Base-by-base conservation (phyloP, 2,113 vertebrate species). In the Seriola dumerili region DNA sequence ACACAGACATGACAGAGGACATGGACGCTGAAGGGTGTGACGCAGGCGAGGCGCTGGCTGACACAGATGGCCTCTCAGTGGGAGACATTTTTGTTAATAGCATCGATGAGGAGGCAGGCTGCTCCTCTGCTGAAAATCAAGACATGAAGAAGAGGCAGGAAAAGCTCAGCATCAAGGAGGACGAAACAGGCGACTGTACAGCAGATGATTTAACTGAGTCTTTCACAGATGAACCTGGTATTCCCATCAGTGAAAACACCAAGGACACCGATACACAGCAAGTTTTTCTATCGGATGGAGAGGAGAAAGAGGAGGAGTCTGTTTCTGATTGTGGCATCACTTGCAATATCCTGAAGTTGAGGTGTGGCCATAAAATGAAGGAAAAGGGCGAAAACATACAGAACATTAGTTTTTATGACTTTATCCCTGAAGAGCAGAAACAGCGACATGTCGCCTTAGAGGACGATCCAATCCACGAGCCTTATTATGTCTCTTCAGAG, bases 51-150 rank as follows among this genome's bases (percentile, higher is more conserved):
- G 94, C 93, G 0, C 81, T 94, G 59, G 94, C 93, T 0, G 92
- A 94, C 82, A 72, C 90, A 16, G 94, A 93, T 32, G 93, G 92
- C 64, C 80, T 95, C 71, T 93, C 91, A 6, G 73, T 93, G 81
- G 92, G 88, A 65, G 86, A 89, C 78, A 64, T 93, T 61, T 93
- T 92, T 57, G 89, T 89, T 17, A 87, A 85, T 50, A 90, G 90
- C 61, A 68, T 85, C 9, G 89, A 92, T 11, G 84, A 89, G 67
- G 86, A 78, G 19, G 72, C 68, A 25, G 65, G 32, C 42, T 48
- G 81, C 48, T 73, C 36, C 32, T 77, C 71, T 44, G 54, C 44
- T 46, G 67, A 50, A 57, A 57, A 19, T 62, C 46, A 2, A 48
- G 44, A 61, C 50, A 0, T 71, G 68, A 77, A 72, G 34, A 8